phyloP scores from a whole-genome alignment of 2,888 invertebrate species.

The Alviniconcha strummeri region DNA sequence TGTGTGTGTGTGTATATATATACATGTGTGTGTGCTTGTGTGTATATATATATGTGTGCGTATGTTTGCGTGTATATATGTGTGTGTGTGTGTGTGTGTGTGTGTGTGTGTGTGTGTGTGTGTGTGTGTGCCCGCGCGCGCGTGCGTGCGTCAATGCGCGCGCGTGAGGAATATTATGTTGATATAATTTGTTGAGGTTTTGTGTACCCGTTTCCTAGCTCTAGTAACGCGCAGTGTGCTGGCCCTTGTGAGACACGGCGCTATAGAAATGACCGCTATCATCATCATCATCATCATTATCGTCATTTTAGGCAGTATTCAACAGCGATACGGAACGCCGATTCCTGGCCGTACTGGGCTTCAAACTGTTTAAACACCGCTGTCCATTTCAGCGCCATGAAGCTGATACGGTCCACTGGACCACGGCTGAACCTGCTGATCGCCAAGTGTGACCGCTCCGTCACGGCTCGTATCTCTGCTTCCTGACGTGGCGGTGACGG shows the following conservation, averaged over 20 bases:
- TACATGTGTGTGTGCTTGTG: too few species aligned
- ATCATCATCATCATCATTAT: too few species aligned
- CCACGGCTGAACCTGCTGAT: conserved; percentile 57
- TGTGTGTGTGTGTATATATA: too few species aligned
- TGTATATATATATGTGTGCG: too few species aligned
- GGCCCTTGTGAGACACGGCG: too few species aligned
- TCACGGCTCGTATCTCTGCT: conserved; percentile 38
- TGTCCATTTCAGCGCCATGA: conserved; percentile 62
- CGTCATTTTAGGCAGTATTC: too few species aligned
- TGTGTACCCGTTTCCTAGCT: neutral
- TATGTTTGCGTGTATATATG: neutral
- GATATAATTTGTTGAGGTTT: neutral
- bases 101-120: neutral
- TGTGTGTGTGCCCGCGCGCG: neutral
- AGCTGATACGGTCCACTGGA: conserved; percentile 56
- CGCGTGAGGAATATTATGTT: neutral
- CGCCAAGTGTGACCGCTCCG: conserved; percentile 47
- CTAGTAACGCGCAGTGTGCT: too few species aligned
- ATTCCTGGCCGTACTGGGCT: too few species aligned
- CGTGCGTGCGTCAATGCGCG: neutral
- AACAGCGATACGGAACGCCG: too few species aligned
- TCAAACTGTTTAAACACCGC: neutral
- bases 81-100: conserved; percentile 2
- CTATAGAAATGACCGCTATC: too few species aligned
- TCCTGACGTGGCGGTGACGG: conserved; percentile 14